Evolutionary conservation across 2,888 invertebrate genomes (phyloP).

Genomic region (Pogonocherus hispidulus): DNA sequence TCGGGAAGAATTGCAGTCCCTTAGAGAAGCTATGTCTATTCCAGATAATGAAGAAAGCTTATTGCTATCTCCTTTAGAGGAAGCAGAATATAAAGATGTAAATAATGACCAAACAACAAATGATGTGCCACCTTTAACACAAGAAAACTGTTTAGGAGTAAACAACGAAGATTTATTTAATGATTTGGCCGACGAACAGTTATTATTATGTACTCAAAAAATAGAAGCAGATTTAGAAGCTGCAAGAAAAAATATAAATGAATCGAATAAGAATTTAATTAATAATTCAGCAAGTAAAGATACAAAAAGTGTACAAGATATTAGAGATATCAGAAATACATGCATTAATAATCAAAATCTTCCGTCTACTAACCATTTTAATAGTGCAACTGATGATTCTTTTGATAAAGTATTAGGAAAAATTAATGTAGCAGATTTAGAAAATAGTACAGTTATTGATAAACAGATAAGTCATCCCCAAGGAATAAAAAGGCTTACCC

Average conservation of each 20-base stretch:
- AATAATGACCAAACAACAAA: background rate
- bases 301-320: conserved; percentile 7
- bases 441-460: background rate
- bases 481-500: background rate
- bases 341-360: background rate
- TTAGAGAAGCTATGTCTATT: conserved; percentile 58
- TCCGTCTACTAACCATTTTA: conserved; percentile 11
- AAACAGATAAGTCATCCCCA: background rate
- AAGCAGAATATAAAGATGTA: conserved; percentile 53
- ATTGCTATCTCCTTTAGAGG: conserved; percentile 56
- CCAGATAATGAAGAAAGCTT: conserved; percentile 59
- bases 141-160: background rate
- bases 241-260: background rate
- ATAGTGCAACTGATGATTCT: conserved; percentile 28
- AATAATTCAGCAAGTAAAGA: background rate
- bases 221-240: conserved; percentile 55
- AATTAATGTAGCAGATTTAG: conserved; percentile 22
- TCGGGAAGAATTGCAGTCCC: conserved; percentile 61
- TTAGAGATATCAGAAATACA: background rate
- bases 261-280: background rate
- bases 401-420: conserved; percentile 36
- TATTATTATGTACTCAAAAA: conserved; percentile 63
- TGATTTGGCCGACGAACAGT: conserved; percentile 64
- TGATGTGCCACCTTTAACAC: background rate
- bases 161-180: conserved; percentile 59